phyloP scores from a whole-genome alignment of 1,140 invertebrate species.

The Triops longicaudatus region DNA sequence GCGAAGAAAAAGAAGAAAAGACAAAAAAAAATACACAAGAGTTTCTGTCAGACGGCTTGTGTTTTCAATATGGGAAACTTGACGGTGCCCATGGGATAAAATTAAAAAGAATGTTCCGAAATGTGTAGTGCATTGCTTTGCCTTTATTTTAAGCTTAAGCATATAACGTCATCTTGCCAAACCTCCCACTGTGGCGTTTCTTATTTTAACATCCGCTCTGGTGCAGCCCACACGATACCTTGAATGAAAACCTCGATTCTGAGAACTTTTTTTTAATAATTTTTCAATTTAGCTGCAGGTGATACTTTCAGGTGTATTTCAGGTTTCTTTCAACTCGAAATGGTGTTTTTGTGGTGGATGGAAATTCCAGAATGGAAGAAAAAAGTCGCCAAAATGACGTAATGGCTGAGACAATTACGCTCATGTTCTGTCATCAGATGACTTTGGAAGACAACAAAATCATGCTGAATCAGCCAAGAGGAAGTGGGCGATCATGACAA shows the following conservation, averaged over 20 bases:
- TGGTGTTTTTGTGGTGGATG: no score
- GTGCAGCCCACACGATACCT: background rate
- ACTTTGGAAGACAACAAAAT: background rate
- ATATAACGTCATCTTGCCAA: background rate
- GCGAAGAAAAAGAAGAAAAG: background rate
- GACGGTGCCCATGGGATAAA: background rate
- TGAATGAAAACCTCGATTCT: background rate
- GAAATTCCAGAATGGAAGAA: no score
- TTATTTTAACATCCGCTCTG: background rate
- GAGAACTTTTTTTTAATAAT: no score
- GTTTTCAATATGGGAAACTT: background rate
- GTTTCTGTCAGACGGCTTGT: background rate
- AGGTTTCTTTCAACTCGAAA: background rate
- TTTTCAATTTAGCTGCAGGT: no score
- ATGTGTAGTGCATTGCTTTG: background rate
- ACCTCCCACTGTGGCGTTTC: background rate
- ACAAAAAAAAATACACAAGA: background rate
- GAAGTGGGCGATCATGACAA: conserved; percentile 3
- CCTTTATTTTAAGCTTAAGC: background rate
- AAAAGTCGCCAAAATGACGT: no score
- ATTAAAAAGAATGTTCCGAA: background rate
- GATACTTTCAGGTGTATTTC: background rate
- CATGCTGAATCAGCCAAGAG: background rate
- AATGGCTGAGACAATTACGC: background rate
- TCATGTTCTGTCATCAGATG: conserved; percentile 6